phyloP scores from a whole-genome alignment of 2,113 vertebrate genomes.

The Ciconia maguari region DNA sequence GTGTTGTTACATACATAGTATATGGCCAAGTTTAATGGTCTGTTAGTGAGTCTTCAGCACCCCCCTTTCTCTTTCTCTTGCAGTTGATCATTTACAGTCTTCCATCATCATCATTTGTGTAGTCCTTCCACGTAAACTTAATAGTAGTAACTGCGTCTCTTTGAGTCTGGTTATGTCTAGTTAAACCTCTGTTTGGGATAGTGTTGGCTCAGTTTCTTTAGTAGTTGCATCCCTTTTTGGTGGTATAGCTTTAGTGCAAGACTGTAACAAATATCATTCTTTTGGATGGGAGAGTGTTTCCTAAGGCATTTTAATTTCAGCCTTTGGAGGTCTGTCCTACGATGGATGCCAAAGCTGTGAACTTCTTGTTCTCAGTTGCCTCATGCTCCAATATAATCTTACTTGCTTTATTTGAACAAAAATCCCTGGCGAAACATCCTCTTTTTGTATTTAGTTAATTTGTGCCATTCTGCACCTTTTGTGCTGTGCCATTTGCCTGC shows the following conservation, averaged over 20 bases:
- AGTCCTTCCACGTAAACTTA: neutral
- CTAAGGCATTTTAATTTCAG: neutral
- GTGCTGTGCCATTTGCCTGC: neutral
- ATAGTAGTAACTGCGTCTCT: neutral
- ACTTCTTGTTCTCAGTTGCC: neutral
- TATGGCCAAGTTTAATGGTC: neutral
- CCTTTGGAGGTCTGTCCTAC: neutral
- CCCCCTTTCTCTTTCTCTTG: neutral
- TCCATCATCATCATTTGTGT: neutral
- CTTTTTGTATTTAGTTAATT: neutral
- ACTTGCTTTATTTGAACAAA: neutral
- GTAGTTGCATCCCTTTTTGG: neutral
- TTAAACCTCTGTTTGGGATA: neutral
- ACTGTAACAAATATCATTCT: neutral
- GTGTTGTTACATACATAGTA: neutral
- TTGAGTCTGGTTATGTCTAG: neutral
- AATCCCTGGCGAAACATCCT: neutral
- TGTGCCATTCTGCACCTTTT: neutral
- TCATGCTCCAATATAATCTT: neutral
- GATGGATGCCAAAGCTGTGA: neutral
- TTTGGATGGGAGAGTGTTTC: neutral
- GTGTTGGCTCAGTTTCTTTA: neutral
- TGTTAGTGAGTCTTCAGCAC: neutral
- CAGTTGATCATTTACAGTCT: neutral
- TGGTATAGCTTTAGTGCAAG: neutral